A percentile compares a stretch with the other conserved stretches of the same genome.
phyloP scores from a whole-genome alignment of 2,113 vertebrate species.

The Psilopsiagon aymara region DNA sequence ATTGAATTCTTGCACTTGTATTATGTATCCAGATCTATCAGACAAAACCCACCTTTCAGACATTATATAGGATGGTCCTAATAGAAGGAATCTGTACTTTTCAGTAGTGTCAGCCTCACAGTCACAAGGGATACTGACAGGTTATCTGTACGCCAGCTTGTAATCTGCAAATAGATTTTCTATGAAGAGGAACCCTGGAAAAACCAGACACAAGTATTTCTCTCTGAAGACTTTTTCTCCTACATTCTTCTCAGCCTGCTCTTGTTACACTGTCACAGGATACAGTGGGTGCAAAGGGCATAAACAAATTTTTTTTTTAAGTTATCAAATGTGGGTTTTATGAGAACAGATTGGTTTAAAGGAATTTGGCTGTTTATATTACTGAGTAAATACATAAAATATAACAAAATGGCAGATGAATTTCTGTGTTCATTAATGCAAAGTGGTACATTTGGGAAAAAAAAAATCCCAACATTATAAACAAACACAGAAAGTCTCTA shows the following conservation, averaged over 20 bases:
- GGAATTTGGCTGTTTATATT: background rate
- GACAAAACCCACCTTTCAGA: background rate
- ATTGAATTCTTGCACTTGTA: background rate
- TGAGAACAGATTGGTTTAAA: conserved; percentile 3
- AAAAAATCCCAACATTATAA: background rate
- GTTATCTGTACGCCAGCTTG: background rate
- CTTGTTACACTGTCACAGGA: background rate
- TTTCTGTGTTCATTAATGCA: background rate
- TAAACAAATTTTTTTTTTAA: background rate
- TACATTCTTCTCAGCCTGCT: background rate
- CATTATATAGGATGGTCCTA: background rate
- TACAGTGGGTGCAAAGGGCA: background rate
- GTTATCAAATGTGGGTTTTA: background rate
- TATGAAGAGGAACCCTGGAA: background rate
- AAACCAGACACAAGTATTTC: background rate
- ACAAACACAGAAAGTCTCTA: background rate
- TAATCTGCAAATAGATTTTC: background rate
- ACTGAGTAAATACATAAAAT: background rate
- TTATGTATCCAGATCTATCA: background rate
- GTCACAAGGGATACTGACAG: background rate
- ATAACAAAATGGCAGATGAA: background rate
- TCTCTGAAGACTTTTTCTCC: background rate
- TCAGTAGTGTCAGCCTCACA: background rate
- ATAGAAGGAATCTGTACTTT: background rate
- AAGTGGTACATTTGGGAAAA: background rate